Evolutionary conservation across 2,113 vertebrate genomes (phyloP), one percentile per base, ranked within the genome.

Genomic region (Apodemus speciosus): DNA sequence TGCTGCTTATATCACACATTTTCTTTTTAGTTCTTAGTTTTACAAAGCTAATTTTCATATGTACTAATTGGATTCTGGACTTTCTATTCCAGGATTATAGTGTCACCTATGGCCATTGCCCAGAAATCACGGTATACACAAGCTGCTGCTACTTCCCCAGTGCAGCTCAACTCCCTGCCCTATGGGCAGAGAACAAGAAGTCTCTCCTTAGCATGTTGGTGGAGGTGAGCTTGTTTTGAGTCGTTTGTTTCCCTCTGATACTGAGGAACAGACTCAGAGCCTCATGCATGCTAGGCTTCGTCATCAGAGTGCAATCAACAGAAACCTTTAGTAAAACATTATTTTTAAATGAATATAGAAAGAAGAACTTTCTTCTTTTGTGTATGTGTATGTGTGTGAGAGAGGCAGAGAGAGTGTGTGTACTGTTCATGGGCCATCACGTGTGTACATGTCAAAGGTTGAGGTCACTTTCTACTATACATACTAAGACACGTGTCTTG

Each of bases 51-150:
- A 72, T 64, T 85, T 71, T 93, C 73, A 30, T 16, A 56, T 76
- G 86, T 93, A 92, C 3, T 95, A 64, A n/a, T 62, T 83, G 94
- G 18, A 4, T 75, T 97, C 92, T 95, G 83, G 20, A 91, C 81
- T 90, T 96, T 91, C 7, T 93, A 64, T 98, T 97, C 53, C 86
- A 99, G 99, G 99, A 99, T 97, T 99, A 99, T 97, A 99, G 99
- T 2, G 97, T 99, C 95, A 98, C 97, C 2, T 99, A 99, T 94
- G 99, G 99, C 49, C 99, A 99, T 56, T 99, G 99, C 97, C 99
- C 99, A 1, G 99, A 99, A 98, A 99, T 99, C 98, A 99, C 99
- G 1, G 99, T 99, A 40, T 99, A 99, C 58, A 99, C 99, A 0
- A 98, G 99, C 97, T 99, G 99, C 98, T 99, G 99, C 93, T 98